phyloP scores from a whole-genome alignment of 2,113 vertebrate genomes.

The Theristicus caerulescens region DNA sequence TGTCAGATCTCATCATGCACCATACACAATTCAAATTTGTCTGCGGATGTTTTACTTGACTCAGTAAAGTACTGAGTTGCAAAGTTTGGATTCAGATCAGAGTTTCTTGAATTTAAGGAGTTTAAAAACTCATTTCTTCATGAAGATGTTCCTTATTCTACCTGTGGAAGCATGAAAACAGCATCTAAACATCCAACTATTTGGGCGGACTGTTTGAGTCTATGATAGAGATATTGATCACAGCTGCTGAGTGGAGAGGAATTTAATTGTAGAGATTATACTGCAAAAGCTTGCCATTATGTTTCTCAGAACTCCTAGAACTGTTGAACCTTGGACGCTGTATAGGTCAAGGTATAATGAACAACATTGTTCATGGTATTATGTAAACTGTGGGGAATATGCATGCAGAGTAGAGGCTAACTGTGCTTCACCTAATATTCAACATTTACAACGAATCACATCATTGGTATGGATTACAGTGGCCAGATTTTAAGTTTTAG shows the following conservation, averaged over 20 bases:
- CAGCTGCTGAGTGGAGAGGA: background rate
- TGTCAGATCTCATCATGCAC: background rate
- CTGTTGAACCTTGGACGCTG: background rate
- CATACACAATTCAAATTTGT: background rate
- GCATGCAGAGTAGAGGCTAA: background rate
- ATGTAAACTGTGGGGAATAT: background rate
- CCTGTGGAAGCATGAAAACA: background rate
- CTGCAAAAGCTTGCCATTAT: background rate
- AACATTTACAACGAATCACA: background rate
- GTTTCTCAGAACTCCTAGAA: background rate
- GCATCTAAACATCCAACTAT: background rate
- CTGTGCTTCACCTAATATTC: background rate
- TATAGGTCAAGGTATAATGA: background rate
- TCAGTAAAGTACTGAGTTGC: background rate
- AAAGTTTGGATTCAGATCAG: background rate
- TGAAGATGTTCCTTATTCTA: background rate
- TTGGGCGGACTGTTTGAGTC: background rate
- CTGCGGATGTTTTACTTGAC: background rate
- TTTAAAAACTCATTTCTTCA: background rate
- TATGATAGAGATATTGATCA: background rate
- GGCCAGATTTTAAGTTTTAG: background rate
- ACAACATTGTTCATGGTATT: background rate
- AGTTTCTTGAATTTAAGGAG: background rate
- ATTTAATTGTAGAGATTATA: background rate
- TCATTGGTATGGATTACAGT: background rate